A percentile compares a stretch with the other conserved stretches of the same genome.
These are phyloP conservation scores for Drosophila affinis DNA, from an alignment of 2,888 invertebrate genomes.

Conservation along the genomic window DNA sequence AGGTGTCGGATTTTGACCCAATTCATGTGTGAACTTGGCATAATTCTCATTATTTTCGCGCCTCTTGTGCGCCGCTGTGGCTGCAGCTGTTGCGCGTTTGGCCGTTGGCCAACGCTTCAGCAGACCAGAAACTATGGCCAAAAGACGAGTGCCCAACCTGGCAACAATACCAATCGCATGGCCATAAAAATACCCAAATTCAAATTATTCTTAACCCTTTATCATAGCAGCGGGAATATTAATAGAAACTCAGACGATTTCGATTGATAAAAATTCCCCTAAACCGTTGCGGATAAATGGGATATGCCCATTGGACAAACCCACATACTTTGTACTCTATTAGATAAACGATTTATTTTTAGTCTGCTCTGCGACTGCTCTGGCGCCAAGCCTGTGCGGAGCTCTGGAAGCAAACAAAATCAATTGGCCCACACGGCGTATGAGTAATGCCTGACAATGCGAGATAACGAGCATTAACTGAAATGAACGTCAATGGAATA, in stretches of 20 bases:
- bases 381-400: not conserved
- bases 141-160: constrained; percentile 21
- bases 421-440: constrained; percentile 24
- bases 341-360: constrained; percentile 14
- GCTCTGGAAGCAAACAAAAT: not conserved
- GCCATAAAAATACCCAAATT: constrained; percentile 13
- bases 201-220: constrained; percentile 20
- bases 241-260: not conserved
- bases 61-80: not conserved
- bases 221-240: constrained; percentile 16
- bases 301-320: not conserved
- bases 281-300: constrained; percentile 7
- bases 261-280: constrained; percentile 12
- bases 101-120: constrained; percentile 52
- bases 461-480: constrained; percentile 3
- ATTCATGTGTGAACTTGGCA: constrained; percentile 59
- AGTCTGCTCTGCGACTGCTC: not conserved
- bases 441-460: constrained; percentile 25
- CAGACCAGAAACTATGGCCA: constrained; percentile 49
- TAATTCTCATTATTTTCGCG: constrained; percentile 47
- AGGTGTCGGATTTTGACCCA: constrained; percentile 43
- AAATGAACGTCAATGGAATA: not conserved
- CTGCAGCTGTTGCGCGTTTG: constrained; percentile 55
- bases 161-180: constrained; percentile 25
- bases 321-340: constrained; percentile 1